Conservation (phyloP, 2,113 vertebrate genomes). For the Terrapene triunguis region DNA sequence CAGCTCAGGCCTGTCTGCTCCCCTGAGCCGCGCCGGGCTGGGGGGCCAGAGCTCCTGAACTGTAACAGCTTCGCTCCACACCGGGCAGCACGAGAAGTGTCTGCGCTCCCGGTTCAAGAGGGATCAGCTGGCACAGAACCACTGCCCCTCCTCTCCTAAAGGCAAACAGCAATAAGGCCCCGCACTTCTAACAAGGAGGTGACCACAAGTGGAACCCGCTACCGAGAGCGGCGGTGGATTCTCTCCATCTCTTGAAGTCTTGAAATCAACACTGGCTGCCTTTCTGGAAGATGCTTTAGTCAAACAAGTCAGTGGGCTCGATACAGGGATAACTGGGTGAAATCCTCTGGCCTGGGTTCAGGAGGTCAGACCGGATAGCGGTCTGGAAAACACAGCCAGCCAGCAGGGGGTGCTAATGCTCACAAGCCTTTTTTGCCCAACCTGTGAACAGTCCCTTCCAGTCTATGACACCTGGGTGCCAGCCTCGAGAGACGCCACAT, state of each 20-base stretch:
- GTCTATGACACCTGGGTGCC: background rate
- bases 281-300: background rate
- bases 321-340: background rate
- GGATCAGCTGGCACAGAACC: background rate
- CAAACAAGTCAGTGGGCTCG: background rate
- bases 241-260: accelerated
- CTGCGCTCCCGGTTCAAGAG: background rate
- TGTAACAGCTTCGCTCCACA: background rate
- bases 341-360: background rate
- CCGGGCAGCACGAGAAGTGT: background rate
- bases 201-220: accelerated
- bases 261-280: accelerated
- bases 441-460: background rate
- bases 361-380: background rate
- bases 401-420: background rate
- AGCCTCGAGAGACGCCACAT: background rate
- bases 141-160: background rate
- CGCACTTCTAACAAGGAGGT: accelerated
- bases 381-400: background rate
- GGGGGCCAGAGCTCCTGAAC: background rate
- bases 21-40: accelerated
- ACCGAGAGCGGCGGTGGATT: accelerated
- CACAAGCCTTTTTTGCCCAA: background rate
- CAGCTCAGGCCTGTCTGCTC: background rate
- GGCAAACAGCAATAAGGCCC: background rate